These are phyloP conservation scores for Scaptomyza pallida DNA, from an alignment of 1,140 invertebrate species.

Conservation along the genomic window DNA sequence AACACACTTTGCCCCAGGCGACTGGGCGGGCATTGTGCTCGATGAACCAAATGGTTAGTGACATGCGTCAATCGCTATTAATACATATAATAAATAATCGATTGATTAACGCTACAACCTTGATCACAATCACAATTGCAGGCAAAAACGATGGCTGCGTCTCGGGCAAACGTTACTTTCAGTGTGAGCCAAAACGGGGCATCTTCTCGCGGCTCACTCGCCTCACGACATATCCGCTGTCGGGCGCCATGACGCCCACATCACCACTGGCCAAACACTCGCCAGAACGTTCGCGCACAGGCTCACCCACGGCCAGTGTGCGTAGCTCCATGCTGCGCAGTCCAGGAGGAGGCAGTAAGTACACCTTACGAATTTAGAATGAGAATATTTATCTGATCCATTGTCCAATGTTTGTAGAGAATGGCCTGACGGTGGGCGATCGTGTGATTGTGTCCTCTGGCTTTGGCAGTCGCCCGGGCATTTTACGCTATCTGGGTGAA, in stretches of 20 bases:
- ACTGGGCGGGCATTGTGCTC: conserved; percentile 98
- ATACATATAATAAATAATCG: not conserved
- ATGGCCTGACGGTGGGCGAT: conserved; percentile 91
- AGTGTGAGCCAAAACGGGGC: conserved; percentile 96
- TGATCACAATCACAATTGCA: conserved; percentile 73
- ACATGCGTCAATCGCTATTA: not conserved
- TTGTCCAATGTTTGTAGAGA: conserved; percentile 50
- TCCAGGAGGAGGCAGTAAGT: conserved; percentile 82
- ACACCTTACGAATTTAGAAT: too few species aligned
- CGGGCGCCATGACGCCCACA: conserved; percentile 82
- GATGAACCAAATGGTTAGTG: conserved; percentile 94
- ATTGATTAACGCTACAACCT: not conserved
- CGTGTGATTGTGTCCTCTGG: conserved; percentile 93
- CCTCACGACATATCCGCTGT: conserved; percentile 89
- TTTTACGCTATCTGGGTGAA: conserved; percentile 92
- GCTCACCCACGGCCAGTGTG: conserved; percentile 85
- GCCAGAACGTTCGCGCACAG: conserved; percentile 79
- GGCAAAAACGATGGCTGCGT: conserved; percentile 99
- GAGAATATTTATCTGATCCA: not conserved
- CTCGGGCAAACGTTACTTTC: conserved; percentile 95
- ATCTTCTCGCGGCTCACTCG: conserved; percentile 96
- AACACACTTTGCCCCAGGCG: conserved; percentile 96
- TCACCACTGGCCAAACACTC: conserved; percentile 73
- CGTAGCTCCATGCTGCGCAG: conserved; percentile 83
- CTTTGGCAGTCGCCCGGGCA: conserved; percentile 94